Percentiles rank a stretch among this genome's conserved stretches.
Evolutionary conservation across 2,113 vertebrate genomes (phyloP).

Genomic region (Macquaria ambigua): DNA sequence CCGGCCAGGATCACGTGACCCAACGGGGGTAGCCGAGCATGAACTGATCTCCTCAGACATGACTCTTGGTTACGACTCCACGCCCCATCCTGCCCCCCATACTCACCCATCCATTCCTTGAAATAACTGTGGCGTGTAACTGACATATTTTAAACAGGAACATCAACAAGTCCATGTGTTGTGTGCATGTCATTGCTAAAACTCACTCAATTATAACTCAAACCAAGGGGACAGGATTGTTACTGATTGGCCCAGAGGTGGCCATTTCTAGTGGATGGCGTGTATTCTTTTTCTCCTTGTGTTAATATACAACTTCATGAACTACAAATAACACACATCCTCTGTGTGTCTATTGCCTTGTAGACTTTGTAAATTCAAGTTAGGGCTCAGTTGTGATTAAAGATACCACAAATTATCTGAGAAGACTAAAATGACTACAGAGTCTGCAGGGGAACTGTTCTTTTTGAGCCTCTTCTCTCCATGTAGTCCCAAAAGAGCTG

Average conservation of each 20-base stretch:
- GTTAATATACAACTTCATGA: background rate
- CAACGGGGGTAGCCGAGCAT: background rate
- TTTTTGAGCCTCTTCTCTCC: slow-evolving; percentile 17
- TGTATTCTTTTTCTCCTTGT: background rate
- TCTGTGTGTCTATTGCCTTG: background rate
- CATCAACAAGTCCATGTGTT: background rate
- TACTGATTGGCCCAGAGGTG: background rate
- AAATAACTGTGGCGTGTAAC: background rate
- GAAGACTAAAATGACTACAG: background rate
- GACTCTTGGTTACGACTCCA: too few relatives aligned
- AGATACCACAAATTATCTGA: slow-evolving; percentile 2
- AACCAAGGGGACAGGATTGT: background rate
- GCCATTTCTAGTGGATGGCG: background rate
- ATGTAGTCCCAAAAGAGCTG: slow-evolving; percentile 25
- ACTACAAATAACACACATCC: background rate
- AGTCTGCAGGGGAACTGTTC: slow-evolving; percentile 3
- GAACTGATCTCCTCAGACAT: background rate
- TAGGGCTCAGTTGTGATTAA: background rate
- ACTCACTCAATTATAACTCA: background rate
- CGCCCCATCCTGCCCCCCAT: background rate
- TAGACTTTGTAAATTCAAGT: background rate
- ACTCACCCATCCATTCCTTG: background rate
- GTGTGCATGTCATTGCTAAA: background rate
- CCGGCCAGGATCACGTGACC: background rate
- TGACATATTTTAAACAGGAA: too few relatives aligned